Evolutionary conservation across 2,797 vertebrate genomes (phyloP), one percentile per base, ranked within the genome.

Genomic region (Girardinus metallicus): DNA sequence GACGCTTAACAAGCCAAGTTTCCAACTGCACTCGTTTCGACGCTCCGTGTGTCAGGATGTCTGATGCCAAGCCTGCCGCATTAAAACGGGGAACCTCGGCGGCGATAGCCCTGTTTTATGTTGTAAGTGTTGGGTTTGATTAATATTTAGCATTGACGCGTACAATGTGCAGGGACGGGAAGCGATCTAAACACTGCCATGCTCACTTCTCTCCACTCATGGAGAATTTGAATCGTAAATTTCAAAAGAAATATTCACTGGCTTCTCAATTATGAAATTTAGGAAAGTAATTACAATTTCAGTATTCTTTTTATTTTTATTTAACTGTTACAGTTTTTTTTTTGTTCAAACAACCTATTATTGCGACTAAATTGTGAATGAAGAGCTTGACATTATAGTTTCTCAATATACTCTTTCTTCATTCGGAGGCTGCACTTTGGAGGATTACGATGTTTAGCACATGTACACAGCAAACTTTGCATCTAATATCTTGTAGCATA

Each of bases 1-100:
- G 83, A 84, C n/a, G 76, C 76, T 80, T 73, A 83, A 89, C 81
- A 80, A 82, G 83, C 86, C 87, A 88, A 87, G 85, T 90, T 91
- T 92, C 86, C 86, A 91, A 46, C 78, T 81, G 76, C 23, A 72
- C 73, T 87, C 39, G 26, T 79, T 91, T 81, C 82, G 80, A 87
- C 77, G 72, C 82, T 78, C 70, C 2, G 62, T 53, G 81, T 79
- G 82, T 93, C 82, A 84, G 53, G 84, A 53, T 62, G 64, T 83
- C 75, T 49, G 41, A 86, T 34, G 49, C 64, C 4, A 77, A 82
- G 79, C 41, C 77, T 74, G 77, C 75, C 79, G 15, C 66, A n/a
- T 29, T 62, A 81, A 83, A 82, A 83, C 49, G 0, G 21, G 72
- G 82, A 91, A 88, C 83, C 29, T 23, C 29, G 13, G 26, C 44